Base-by-base conservation (phyloP, 2,888 invertebrate species). In the Oscheius sp. region DNA sequence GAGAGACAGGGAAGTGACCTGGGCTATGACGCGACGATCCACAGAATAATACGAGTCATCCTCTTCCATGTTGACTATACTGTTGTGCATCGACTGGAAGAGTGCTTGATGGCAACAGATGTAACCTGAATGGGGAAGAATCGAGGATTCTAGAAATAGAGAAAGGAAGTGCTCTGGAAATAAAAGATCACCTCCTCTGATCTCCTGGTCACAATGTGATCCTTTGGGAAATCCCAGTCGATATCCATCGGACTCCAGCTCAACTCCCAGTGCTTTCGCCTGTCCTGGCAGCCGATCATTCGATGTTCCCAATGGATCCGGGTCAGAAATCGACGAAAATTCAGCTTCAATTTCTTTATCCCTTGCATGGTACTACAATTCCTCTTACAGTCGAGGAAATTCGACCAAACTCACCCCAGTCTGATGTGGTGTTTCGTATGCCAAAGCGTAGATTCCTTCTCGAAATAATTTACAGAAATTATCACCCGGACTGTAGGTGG, bases 371-470 rank as follows among this genome's bases (percentile, higher is more conserved):
- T 61, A 61, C 61, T 61, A 2, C 5, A 61, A 58, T n/a, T n/a
- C n/a, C n/a, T n/a, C n/a, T n/a, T n/a, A n/a, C n/a, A n/a, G n/a
- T n/a, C n/a, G n/a, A n/a, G n/a, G n/a, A 23, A 25, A 49, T 13
- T 7, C 3, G 13, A 18, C 3, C 13, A 49, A 13, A 43, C 61
- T 18, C 5, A 61, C 61, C 45, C 61, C 61, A 12, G 7, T 18
- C 43, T 61, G 61, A 61, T 61, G 61, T 9, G 61, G 61, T 41
- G 61, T 23, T 21, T 61, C 61, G 45, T 61, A 61, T 1, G 61
- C n/a, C 18, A 45, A 6, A 6, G 41, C 45, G 25, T 23, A 61
- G n/a, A 61, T 13, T 41, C 61, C 61, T 5, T 45, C n/a, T 18
- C 41, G 35, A 18, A 23, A n/a, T 3, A 61, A 12, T n/a, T 61